Evolutionary conservation across 1,140 invertebrate species (phyloP).

Genomic region (Coboldia fuscipes): DNA sequence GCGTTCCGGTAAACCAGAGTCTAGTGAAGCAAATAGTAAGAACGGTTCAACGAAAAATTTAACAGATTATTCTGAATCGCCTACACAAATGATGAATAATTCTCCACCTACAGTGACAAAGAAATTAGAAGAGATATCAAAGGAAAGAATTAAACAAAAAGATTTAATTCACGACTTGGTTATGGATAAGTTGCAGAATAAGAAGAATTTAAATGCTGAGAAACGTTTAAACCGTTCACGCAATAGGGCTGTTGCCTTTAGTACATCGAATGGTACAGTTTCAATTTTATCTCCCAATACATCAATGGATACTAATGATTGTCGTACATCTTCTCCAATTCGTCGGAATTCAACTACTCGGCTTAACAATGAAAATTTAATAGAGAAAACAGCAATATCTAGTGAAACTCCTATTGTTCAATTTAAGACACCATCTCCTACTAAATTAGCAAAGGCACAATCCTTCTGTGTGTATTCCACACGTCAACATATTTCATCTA

Average conservation of each 20-base stretch:
- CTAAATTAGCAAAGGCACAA: slow-evolving; percentile 2
- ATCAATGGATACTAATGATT: no score
- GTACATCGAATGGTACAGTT: no score
- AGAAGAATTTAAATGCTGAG: slow-evolving; percentile 38
- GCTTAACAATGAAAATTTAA: no score
- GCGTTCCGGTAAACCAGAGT: slow-evolving; percentile 26
- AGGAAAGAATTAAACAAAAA: slow-evolving; percentile 43
- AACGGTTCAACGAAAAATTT: neutral
- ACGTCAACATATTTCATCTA: no score
- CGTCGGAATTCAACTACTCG: no score
- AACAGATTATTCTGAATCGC: neutral
- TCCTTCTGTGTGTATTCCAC: slow-evolving; percentile 2
- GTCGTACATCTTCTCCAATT: no score
- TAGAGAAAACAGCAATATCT: no score
- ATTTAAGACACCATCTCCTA: no score
- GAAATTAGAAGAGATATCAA: slow-evolving; percentile 36
- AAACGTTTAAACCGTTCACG: slow-evolving; percentile 24
- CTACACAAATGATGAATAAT: neutral
- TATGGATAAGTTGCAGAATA: slow-evolving; percentile 49
- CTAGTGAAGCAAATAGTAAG: slow-evolving; percentile 9
- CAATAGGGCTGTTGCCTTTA: slow-evolving; percentile 12
- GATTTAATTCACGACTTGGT: slow-evolving; percentile 52
- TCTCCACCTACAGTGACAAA: slow-evolving; percentile 12
- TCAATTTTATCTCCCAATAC: no score
- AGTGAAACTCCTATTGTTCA: no score